Conservation (phyloP, 2,113 vertebrate species). For the Lutjanus erythropterus region DNA sequence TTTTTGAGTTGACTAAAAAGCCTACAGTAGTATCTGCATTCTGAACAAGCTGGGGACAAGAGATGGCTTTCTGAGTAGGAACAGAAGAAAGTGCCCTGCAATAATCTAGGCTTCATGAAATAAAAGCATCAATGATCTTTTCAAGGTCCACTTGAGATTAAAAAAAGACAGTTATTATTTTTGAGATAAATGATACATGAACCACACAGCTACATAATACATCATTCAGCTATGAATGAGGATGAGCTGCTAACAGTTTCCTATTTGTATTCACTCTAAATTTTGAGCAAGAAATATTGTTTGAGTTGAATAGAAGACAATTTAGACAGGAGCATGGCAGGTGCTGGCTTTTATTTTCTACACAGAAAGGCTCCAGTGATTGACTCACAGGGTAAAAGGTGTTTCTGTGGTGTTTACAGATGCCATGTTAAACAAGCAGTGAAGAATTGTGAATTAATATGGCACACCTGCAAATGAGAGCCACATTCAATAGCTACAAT, state of each 20-base stretch:
- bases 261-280: neutral
- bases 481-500: neutral
- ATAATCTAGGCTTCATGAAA: too few species aligned
- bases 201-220: neutral
- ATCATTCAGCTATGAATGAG: neutral
- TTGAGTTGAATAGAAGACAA: neutral
- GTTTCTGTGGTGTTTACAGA: neutral
- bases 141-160: too few species aligned
- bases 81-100: too few species aligned
- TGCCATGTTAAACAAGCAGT: neutral
- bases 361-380: neutral
- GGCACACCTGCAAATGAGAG: neutral
- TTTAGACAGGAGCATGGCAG: neutral
- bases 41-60: too few species aligned
- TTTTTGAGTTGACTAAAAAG: too few species aligned
- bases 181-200: neutral
- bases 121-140: too few species aligned
- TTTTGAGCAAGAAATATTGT: neutral
- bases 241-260: conserved; percentile 8
- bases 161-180: too few species aligned
- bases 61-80: too few species aligned
- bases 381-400: neutral
- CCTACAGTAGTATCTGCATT: too few species aligned
- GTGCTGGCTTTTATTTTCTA: conserved; percentile 9
- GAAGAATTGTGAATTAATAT: neutral